Percentiles rank a stretch among this genome's conserved stretches.
phyloP scores from a whole-genome alignment of 2,113 vertebrate genomes.

The Trichomycterus rosablanca region DNA sequence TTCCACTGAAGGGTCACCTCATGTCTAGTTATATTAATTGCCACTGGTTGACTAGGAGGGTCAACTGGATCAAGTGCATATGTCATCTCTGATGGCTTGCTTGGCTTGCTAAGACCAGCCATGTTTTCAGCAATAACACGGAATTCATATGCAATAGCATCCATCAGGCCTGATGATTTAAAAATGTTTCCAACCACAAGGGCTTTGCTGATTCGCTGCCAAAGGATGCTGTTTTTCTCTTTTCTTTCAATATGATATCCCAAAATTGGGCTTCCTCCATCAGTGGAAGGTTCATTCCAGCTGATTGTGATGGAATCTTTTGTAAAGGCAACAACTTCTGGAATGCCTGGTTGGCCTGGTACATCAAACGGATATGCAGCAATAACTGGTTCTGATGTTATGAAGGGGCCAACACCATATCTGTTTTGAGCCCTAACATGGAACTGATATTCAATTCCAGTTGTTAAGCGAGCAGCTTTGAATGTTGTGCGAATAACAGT shows the following conservation, averaged over 20 bases:
- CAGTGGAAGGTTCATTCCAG: conserved; percentile 89
- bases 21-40: conserved; percentile 90
- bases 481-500: conserved; percentile 95
- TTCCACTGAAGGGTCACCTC: conserved; percentile 89
- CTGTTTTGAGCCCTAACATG: conserved; percentile 96
- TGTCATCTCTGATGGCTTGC: conserved; percentile 84
- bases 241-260: conserved; percentile 96
- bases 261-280: conserved; percentile 91
- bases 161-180: conserved; percentile 88
- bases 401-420: conserved; percentile 83
- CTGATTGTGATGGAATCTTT: conserved; percentile 90
- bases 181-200: conserved; percentile 89
- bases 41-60: conserved; percentile 85
- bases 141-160: conserved; percentile 94
- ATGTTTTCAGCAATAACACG: conserved; percentile 92
- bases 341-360: conserved; percentile 87
- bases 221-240: conserved; percentile 93
- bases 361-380: conserved; percentile 95
- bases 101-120: conserved; percentile 92
- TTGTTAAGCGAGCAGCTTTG: conserved; percentile 86
- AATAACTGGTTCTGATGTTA: conserved; percentile 78
- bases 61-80: conserved; percentile 92
- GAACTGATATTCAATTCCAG: conserved; percentile 92
- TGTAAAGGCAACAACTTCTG: conserved; percentile 81
- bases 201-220: conserved; percentile 88